A percentile compares a stretch with the other conserved stretches of the same genome.
phyloP scores from a whole-genome alignment of 2,113 vertebrate species.

The Emydocephalus ijimae region DNA sequence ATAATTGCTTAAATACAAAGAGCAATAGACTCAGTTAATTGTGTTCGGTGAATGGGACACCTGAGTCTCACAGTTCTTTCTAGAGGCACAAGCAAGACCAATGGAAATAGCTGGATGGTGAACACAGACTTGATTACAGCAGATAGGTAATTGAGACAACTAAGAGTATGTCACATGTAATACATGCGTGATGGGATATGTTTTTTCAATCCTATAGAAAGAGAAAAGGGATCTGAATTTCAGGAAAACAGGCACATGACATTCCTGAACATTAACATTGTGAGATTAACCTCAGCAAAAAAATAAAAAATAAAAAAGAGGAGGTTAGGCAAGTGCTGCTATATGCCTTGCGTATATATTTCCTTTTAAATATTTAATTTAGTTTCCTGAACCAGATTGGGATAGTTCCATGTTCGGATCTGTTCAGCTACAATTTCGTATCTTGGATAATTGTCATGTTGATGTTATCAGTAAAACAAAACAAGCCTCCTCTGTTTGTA shows the following conservation, averaged over 20 bases:
- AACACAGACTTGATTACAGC: neutral
- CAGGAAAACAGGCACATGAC: neutral
- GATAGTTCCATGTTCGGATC: neutral
- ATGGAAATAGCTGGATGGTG: neutral
- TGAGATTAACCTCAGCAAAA: neutral
- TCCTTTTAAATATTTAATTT: neutral
- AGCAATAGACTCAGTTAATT: neutral
- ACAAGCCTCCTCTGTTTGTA: neutral
- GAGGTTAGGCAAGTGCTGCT: neutral
- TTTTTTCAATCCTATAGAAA: neutral
- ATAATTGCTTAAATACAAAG: neutral
- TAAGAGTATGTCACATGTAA: neutral
- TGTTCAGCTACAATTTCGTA: neutral
- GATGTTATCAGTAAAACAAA: neutral
- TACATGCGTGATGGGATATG: neutral
- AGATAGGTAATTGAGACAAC: neutral
- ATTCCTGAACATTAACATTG: neutral
- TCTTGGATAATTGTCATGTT: neutral
- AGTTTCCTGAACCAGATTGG: neutral
- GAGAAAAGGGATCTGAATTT: neutral
- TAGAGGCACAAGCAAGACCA: neutral
- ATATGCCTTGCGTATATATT: neutral
- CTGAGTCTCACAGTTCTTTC: neutral
- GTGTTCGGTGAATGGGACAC: neutral
- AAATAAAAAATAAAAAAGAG: neutral